These are phyloP conservation scores for Amyelois transitella DNA, from an alignment of 1,140 invertebrate species.

Conservation along the genomic window DNA sequence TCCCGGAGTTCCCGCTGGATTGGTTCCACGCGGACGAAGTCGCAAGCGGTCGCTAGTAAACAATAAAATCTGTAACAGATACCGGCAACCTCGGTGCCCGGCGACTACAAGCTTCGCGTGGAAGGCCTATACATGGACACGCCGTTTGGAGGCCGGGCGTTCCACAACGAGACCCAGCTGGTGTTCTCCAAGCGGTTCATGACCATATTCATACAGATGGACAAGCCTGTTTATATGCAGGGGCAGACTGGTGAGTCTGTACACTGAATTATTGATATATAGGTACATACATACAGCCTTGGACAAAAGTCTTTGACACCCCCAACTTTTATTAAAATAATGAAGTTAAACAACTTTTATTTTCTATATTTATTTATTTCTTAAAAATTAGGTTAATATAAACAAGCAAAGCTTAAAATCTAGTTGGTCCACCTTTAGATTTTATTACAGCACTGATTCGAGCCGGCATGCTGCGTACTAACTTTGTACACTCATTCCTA, in stretches of 20 bases:
- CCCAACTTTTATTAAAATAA: too few species aligned
- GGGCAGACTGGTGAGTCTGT: constrained; percentile 82
- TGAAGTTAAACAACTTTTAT: too few species aligned
- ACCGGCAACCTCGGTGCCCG: constrained; percentile 86
- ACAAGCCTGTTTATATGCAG: constrained; percentile 97
- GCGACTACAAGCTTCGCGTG: constrained; percentile 89
- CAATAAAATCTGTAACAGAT: constrained; percentile 69
- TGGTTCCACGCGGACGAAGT: too few species aligned
- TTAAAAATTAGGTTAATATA: too few species aligned
- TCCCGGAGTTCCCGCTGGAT: too few species aligned
- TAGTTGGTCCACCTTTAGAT: too few species aligned
- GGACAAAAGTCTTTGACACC: too few species aligned
- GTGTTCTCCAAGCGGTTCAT: constrained; percentile 88
- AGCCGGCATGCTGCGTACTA: too few species aligned
- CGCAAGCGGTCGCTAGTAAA: background rate
- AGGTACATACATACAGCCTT: background rate
- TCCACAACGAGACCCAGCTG: constrained; percentile 87
- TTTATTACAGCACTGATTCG: too few species aligned
- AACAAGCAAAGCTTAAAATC: background rate
- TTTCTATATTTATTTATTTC: too few species aligned
- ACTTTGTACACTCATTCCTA: too few species aligned
- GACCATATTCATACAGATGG: constrained; percentile 96
- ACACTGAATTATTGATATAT: constrained; percentile 5
- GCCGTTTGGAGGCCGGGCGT: constrained; percentile 88
- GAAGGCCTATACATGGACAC: constrained; percentile 89